Percentiles rank a stretch among this genome's conserved stretches.
These are phyloP conservation scores for Larimichthys polyactis DNA, from an alignment of 2,113 vertebrate species.

Conservation along the genomic window DNA sequence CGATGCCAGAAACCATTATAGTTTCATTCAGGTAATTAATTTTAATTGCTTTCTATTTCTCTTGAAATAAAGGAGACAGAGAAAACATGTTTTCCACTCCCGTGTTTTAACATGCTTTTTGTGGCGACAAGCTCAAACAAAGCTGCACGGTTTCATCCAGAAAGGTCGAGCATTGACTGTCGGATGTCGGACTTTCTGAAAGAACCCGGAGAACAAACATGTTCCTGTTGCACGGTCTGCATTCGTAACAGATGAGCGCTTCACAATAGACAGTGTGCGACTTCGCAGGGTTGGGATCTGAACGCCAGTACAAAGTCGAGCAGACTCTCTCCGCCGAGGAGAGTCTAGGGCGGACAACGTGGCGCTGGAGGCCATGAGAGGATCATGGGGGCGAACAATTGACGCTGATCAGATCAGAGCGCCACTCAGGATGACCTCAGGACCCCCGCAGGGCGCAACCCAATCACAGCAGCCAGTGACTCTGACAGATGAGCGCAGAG, in stretches of 20 bases:
- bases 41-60: conserved; percentile 81
- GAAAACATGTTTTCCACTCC: conserved; percentile 64
- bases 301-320: neutral
- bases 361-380: conserved; percentile 54
- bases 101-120: conserved; percentile 82
- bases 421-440: conserved; percentile 79
- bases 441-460: conserved; percentile 81
- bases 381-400: conserved; percentile 59
- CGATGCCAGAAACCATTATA: conserved; percentile 81
- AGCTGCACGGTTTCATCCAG: conserved; percentile 54
- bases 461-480: conserved; percentile 76
- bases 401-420: conserved; percentile 74
- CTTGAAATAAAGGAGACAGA: conserved; percentile 58
- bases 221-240: neutral
- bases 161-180: conserved; percentile 31
- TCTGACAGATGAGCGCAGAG: conserved; percentile 77
- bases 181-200: conserved; percentile 24
- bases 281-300: neutral
- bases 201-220: neutral
- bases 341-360: conserved; percentile 31
- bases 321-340: neutral
- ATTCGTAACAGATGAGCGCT: neutral
- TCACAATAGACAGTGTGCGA: neutral
- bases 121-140: conserved; percentile 78
- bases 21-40: conserved; percentile 81